Base-by-base conservation (phyloP, 2,113 vertebrate genomes). In the Percopsis transmontana region DNA sequence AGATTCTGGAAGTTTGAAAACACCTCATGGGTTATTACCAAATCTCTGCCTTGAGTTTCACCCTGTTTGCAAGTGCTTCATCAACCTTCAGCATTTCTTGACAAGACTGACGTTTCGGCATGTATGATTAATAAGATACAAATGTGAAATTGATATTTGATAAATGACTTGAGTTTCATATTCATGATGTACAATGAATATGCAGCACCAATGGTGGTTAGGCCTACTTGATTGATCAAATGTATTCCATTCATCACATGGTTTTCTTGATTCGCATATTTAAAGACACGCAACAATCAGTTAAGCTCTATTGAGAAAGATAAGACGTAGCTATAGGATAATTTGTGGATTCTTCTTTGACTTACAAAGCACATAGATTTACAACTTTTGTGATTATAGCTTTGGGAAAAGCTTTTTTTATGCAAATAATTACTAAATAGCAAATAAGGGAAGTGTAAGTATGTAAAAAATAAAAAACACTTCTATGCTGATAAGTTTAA, bases 121-220 rank as follows among this genome's bases (percentile, higher is more conserved):
- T 85, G 80, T 86, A 84, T 90, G 87, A 90, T 89, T 90, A 89
- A 90, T 90, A 89, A 85, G 85, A 87, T 85, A 88, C 83, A 89
- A 88, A 89, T 88, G 85, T 81, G 82, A 82, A 79, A 85, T 78
- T 86, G 86, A 90, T 90, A 87, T 86, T 87, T 89, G 89, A 90
- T 87, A 82, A 89, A 89, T 85, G 86, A 81, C 84, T 84, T 71
- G 59, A 77, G 79, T 87, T 87, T 85, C 82, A 86, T 89, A 88
- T 89, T 88, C 86, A 88, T 89, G 86, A 87, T 89, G 87, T 82
- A 83, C 87, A 82, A 89, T 90, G 88, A 90, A 89, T 89, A 89
- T 89, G 89, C 89, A 88, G 82, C 82, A 85, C 81, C 86, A 63
- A 33, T 33, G 84, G 74, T 84, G 85, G 83, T 85, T 75, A 83